These are phyloP conservation scores for pig (Sus scrofa) DNA, from an alignment of 2,113 vertebrate species.

Conservation along the genomic window DNA sequence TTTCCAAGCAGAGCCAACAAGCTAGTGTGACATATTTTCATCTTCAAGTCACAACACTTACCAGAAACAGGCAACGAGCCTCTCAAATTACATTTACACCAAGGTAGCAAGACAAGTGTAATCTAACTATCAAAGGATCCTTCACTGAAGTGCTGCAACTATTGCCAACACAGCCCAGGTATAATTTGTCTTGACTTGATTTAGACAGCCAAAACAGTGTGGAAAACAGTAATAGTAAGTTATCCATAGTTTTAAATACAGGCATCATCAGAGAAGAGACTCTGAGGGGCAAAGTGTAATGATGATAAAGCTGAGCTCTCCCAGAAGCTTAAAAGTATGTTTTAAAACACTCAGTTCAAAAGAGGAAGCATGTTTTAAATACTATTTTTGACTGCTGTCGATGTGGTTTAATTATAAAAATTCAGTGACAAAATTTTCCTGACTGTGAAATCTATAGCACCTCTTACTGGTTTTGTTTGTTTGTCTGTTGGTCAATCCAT, in stretches of 20 bases:
- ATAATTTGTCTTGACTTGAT: conserved; percentile 70
- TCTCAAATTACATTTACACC: conserved; percentile 78
- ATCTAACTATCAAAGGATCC: conserved; percentile 74
- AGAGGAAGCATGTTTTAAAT: neutral
- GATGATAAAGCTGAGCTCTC: neutral
- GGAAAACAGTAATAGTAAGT: conserved; percentile 45
- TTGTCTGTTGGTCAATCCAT: too few species aligned
- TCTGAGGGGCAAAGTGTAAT: neutral
- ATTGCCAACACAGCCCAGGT: conserved; percentile 47
- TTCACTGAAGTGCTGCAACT: conserved; percentile 64
- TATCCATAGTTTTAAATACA: conserved; percentile 44
- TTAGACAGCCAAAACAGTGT: conserved; percentile 60
- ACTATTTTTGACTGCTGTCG: neutral
- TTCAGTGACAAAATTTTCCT: neutral
- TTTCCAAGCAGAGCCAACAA: conserved; percentile 74
- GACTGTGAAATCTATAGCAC: neutral
- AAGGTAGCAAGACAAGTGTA: conserved; percentile 70
- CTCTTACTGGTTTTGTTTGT: neutral
- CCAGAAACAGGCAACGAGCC: conserved; percentile 73
- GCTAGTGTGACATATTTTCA: conserved; percentile 76
- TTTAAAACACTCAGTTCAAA: neutral
- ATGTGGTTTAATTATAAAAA: conserved; percentile 24
- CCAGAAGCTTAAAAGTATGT: neutral
- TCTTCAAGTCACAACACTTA: conserved; percentile 81
- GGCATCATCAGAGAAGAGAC: neutral